Conservation (phyloP, 92 coral and sea anemone genomes). For the Umimayanthus chanpuru region DNA sequence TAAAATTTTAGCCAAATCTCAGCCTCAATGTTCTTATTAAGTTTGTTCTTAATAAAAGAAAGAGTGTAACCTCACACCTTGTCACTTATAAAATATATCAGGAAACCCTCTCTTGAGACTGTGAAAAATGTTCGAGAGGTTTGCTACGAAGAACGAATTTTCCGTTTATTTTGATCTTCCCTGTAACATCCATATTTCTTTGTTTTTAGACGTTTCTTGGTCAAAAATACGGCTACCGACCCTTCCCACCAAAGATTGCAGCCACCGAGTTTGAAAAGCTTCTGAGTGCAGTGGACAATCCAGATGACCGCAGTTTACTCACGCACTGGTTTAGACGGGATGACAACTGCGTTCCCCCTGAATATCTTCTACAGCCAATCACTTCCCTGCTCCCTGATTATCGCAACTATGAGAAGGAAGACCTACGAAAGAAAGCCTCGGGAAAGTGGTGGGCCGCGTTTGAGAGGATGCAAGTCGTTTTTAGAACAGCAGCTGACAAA, state of each 20-base stretch:
- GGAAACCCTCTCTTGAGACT: too few relatives aligned
- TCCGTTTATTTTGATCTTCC: neutral
- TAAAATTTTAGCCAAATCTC: too few relatives aligned
- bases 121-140: neutral
- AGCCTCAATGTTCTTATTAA: too few relatives aligned
- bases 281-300: conserved; percentile 61
- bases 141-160: neutral
- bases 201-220: conserved; percentile 86
- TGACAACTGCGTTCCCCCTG: conserved; percentile 90
- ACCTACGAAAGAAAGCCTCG: conserved; percentile 87
- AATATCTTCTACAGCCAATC: conserved; percentile 88
- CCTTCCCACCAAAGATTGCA: conserved; percentile 85
- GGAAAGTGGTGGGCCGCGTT: conserved; percentile 93
- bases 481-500: conserved; percentile 84
- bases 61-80: too few relatives aligned
- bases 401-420: conserved; percentile 78
- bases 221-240: conserved; percentile 98
- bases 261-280: conserved; percentile 82
- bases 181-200: neutral
- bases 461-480: conserved; percentile 91
- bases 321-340: conserved; percentile 84
- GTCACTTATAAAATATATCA: too few relatives aligned
- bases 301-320: conserved; percentile 70
- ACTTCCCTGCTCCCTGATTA: conserved; percentile 86
- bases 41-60: too few relatives aligned